phyloP scores from a whole-genome alignment of 1,140 invertebrate genomes.

The Lucilia sericata region DNA sequence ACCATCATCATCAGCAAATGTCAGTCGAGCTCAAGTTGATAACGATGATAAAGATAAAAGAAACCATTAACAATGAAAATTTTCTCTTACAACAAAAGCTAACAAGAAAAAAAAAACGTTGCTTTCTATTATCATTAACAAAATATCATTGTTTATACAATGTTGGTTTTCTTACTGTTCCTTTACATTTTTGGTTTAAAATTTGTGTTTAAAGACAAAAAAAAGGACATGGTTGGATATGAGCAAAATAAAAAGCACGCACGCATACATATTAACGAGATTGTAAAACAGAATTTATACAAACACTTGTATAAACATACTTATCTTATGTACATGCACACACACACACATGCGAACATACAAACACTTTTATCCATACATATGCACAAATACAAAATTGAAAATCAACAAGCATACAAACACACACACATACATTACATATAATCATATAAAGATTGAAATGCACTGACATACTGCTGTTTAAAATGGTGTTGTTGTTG shows the following conservation, averaged over 20 bases:
- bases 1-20: background rate
- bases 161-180: background rate
- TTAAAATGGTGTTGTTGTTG: no score
- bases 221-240: no score
- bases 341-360: background rate
- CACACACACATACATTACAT: background rate
- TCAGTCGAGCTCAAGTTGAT: background rate
- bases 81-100: background rate
- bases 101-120: background rate
- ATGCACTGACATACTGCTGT: no score
- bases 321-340: background rate
- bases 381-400: background rate
- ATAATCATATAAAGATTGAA: no score
- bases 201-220: no score
- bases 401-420: background rate
- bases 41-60: background rate
- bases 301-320: constrained; percentile 2
- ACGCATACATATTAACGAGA: background rate
- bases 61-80: background rate
- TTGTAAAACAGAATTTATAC: background rate
- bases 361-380: no score
- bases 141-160: background rate
- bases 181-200: no score
- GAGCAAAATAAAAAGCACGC: background rate
- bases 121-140: background rate